Evolutionary conservation across 1,140 invertebrate species (phyloP).

Genomic region (Sitodiplosis mosellana): DNA sequence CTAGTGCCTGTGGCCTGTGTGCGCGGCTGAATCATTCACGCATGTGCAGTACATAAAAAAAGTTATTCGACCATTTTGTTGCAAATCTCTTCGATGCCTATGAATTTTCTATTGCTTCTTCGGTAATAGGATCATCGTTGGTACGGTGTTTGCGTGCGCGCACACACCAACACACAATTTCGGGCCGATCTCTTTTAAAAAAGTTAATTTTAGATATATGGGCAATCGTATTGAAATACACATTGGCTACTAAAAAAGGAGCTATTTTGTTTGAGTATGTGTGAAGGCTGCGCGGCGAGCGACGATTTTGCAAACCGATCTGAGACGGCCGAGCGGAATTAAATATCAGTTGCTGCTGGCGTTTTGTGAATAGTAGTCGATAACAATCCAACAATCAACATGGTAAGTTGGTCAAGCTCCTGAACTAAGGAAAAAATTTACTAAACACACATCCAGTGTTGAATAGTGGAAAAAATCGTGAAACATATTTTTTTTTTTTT

Average conservation of each 20-base stretch:
- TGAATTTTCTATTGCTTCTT: no score
- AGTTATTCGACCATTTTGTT: no score
- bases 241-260: constrained; percentile 5
- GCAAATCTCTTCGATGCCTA: no score
- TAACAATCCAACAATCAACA: constrained; percentile 17
- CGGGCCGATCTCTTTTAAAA: no score
- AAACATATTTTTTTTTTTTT: background rate
- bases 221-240: background rate
- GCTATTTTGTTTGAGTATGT: constrained; percentile 1
- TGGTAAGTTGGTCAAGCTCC: constrained; percentile 15
- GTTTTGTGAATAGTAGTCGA: constrained; percentile 25
- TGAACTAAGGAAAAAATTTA: background rate
- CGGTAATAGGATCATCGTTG: no score
- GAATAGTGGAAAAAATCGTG: background rate
- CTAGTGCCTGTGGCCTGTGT: no score
- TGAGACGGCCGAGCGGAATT: background rate
- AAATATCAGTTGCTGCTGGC: constrained; percentile 24
- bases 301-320: background rate
- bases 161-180: no score
- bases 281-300: no score
- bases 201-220: constrained; percentile 3
- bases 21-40: no score
- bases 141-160: no score
- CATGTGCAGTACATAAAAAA: no score
- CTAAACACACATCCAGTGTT: background rate